phyloP scores from a whole-genome alignment of 2,797 vertebrate genomes.

The Sebastes oblongus region DNA sequence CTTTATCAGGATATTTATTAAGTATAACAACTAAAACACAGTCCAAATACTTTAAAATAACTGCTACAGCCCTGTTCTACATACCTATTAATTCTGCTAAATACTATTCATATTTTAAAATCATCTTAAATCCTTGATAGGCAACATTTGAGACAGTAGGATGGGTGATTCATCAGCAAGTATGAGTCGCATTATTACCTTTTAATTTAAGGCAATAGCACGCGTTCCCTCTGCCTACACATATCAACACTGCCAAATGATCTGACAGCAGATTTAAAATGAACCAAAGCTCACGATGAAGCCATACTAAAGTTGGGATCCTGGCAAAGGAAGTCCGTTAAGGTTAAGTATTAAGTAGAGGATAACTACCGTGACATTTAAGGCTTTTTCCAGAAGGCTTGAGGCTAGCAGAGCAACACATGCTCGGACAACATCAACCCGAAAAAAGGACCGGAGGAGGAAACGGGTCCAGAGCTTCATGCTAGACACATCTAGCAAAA shows the following conservation, averaged over 20 bases:
- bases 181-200: slow-evolving; percentile 30
- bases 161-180: slow-evolving; percentile 14
- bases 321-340: slow-evolving; percentile 30
- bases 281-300: slow-evolving; percentile 52
- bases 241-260: slow-evolving; percentile 14
- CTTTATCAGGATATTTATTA: slow-evolving; percentile 52
- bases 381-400: slow-evolving; percentile 88
- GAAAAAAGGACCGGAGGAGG: slow-evolving; percentile 8
- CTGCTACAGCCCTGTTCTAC: slow-evolving; percentile 84
- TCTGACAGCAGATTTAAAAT: slow-evolving; percentile 67
- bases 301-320: slow-evolving; percentile 68
- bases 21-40: slow-evolving; percentile 60
- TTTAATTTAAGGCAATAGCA: slow-evolving; percentile 20
- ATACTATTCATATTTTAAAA: slow-evolving; percentile 78
- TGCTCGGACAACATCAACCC: slow-evolving; percentile 41
- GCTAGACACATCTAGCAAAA: slow-evolving; percentile 39
- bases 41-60: slow-evolving; percentile 76
- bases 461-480: slow-evolving; percentile 22
- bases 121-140: slow-evolving; percentile 48
- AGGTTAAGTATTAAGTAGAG: slow-evolving; percentile 49
- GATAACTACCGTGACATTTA: slow-evolving; percentile 86
- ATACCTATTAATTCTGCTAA: slow-evolving; percentile 78
- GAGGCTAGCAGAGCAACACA: slow-evolving; percentile 58
- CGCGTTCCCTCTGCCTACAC: background rate
- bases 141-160: slow-evolving; percentile 32